Evolutionary conservation across 2,113 vertebrate genomes (phyloP), one percentile per base, ranked within the genome.

Genomic region (Tychaedon coryphoeus): DNA sequence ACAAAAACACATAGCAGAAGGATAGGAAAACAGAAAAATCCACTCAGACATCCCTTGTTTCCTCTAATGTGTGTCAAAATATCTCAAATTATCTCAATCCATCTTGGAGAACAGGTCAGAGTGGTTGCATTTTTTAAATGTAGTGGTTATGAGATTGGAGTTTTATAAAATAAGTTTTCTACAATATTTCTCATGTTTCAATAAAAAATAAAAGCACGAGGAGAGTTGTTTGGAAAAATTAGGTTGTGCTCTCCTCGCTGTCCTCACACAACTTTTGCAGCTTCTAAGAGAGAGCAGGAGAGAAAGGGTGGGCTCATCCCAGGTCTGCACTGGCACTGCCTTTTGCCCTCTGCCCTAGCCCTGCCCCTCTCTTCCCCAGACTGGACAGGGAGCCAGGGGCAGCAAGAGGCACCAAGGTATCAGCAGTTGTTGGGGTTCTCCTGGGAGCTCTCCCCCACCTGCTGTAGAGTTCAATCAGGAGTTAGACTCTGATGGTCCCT

Each of bases 391-490:
- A 71, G 14, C 7, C 5, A 2, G 26, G 61, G 17, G 10, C 13
- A 85, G 43, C 42, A 77, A 70, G 19, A 90, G 28, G 16, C 12
- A 58, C 19, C 10, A 36, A 61, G 24, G 3, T 13, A 47, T 8
- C n/a, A 58, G 36, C 45, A 4, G 7, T 2, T 74, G 8, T 13
- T 4, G 17, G 14, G 42, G 22, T 15, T n/a, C 17, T 78, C 45
- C 60, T 18, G 9, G 14, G 43, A 14, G 4, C 2, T 42, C 14
- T 5, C 3, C 25, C 38, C 9, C 1, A 0, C 20, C 26, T 61
- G 29, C 36, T 2, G 0, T 0, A 3, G 9, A 74, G 7, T 40
- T 43, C 38, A 18, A 0, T 6, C 38, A 74, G 60, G 9, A 29
- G 1, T 1, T 12, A 33, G 28, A 60, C 19, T 60, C 47, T 15